Percentiles rank a stretch among this genome's conserved stretches.
phyloP scores from a whole-genome alignment of 1,140 invertebrate genomes.

The Eriosoma lanigerum region DNA sequence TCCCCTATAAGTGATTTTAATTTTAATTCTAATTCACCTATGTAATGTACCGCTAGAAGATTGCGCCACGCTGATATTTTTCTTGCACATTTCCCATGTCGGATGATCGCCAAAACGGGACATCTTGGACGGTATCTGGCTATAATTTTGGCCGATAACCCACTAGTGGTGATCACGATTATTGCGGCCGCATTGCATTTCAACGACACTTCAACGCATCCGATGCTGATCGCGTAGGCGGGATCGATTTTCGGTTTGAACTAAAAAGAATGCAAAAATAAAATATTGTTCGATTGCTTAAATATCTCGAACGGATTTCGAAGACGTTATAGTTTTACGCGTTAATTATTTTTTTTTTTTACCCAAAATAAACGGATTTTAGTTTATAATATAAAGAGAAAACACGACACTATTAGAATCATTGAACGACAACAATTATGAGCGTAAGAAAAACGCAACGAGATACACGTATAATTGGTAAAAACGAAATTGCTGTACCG shows the following conservation, averaged over 20 bases:
- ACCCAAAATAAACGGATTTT: no score
- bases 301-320: no score
- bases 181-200: slow-evolving; percentile 11
- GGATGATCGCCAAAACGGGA: slow-evolving; percentile 14
- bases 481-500: no score
- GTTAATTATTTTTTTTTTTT: no score
- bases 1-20: no score
- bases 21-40: slow-evolving; percentile 4
- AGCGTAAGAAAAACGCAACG: no score
- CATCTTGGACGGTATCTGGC: slow-evolving; percentile 22
- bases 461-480: no score
- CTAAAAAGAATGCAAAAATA: background rate
- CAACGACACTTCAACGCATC: slow-evolving; percentile 13
- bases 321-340: no score
- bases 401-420: no score
- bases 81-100: background rate
- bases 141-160: background rate
- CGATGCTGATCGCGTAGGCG: slow-evolving; percentile 21
- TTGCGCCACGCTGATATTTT: slow-evolving; percentile 37
- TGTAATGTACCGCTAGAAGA: background rate
- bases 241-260: slow-evolving; percentile 32
- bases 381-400: no score
- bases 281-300: background rate
- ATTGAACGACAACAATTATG: no score
- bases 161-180: slow-evolving; percentile 15